phyloP scores from a whole-genome alignment of 2,797 vertebrate species.

The Gorsachius magnificus region DNA sequence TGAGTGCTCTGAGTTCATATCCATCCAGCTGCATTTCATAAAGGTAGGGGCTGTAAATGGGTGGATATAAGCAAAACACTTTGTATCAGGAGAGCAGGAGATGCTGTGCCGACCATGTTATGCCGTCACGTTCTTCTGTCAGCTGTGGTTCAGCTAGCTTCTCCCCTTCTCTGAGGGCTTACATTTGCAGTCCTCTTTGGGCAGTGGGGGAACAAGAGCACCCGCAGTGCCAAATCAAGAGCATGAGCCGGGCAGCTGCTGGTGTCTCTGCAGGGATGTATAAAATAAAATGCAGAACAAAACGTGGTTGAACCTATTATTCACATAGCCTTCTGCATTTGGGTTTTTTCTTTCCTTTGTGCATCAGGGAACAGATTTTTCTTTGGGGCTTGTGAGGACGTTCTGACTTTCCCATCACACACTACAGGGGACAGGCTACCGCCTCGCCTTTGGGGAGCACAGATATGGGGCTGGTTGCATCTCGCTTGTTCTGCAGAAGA shows the following conservation, averaged over 20 bases:
- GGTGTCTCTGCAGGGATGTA: background rate
- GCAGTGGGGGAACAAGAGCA: background rate
- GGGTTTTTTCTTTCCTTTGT: background rate
- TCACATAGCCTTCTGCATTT: background rate
- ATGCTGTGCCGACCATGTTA: background rate
- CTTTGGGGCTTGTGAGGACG: background rate
- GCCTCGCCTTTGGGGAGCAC: background rate
- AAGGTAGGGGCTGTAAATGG: background rate
- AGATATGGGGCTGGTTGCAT: background rate
- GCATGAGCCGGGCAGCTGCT: rapidly evolving
- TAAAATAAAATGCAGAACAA: background rate
- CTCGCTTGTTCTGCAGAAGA: background rate
- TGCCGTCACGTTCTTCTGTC: background rate
- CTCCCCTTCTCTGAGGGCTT: background rate
- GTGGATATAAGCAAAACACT: background rate
- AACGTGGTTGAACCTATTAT: background rate
- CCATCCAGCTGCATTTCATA: background rate
- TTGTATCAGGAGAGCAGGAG: background rate
- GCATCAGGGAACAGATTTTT: background rate
- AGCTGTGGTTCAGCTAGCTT: background rate
- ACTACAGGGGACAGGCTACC: rapidly evolving
- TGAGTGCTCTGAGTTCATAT: rapidly evolving
- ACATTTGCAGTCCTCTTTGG: background rate
- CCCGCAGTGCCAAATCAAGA: rapidly evolving
- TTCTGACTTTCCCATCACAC: background rate